phyloP scores from a whole-genome alignment of 2,113 vertebrate genomes.

The Enhydra lutris region DNA sequence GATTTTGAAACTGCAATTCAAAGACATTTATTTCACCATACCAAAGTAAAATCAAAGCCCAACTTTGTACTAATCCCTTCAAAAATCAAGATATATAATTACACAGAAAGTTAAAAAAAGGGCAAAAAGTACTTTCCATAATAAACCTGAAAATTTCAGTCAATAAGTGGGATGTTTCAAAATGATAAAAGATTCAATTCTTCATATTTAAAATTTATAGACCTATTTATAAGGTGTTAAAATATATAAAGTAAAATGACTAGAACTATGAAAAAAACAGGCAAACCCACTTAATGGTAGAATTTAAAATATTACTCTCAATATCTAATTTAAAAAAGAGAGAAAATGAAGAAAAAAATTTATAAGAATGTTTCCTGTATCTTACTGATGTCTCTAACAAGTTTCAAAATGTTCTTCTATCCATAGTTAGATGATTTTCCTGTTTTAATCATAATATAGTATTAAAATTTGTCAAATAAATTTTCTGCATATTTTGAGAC shows the following conservation, averaged over 20 bases:
- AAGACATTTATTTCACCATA: no score
- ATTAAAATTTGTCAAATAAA: not conserved
- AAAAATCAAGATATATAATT: not conserved
- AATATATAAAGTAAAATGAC: not conserved
- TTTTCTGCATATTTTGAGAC: not conserved
- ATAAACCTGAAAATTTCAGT: not conserved
- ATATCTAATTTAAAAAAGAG: not conserved
- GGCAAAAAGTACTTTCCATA: not conserved
- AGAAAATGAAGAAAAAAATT: not conserved
- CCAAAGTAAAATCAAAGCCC: no score
- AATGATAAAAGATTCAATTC: not conserved
- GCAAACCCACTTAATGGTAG: not conserved
- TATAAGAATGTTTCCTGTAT: not conserved
- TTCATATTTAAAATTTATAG: not conserved
- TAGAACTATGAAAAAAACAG: not conserved
- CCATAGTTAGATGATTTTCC: not conserved
- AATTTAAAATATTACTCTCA: not conserved
- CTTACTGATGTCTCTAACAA: not conserved
- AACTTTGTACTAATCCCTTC: not conserved
- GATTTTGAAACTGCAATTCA: no score
- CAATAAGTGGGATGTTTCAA: not conserved
- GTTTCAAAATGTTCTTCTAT: not conserved
- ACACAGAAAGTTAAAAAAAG: not conserved
- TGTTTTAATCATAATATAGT: not conserved
- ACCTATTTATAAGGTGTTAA: not conserved